Conservation (phyloP, 2,888 invertebrate species). For the Euplexia lucipara region DNA sequence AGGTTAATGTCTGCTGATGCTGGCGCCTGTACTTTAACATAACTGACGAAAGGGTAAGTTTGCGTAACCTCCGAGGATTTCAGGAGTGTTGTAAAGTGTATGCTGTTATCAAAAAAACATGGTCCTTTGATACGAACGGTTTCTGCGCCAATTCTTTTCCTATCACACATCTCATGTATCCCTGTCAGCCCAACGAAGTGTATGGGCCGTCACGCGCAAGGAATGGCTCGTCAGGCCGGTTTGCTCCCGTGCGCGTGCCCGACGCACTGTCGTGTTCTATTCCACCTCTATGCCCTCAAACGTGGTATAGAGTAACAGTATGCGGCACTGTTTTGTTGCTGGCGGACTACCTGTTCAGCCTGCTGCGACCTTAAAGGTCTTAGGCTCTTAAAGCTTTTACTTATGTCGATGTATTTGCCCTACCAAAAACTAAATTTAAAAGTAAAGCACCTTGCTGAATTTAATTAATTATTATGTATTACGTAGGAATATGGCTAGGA, state of each 20-base stretch:
- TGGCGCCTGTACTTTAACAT: too few relatives aligned
- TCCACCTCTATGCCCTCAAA: slow-evolving; percentile 23
- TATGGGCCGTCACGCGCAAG: slow-evolving; percentile 76
- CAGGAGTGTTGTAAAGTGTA: too few relatives aligned
- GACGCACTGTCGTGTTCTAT: slow-evolving; percentile 43
- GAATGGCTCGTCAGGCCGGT: slow-evolving; percentile 70
- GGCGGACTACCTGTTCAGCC: neutral
- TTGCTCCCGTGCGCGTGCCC: slow-evolving; percentile 72
- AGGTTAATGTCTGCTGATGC: too few relatives aligned
- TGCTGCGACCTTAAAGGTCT: too few relatives aligned
- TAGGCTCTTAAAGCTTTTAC: too few relatives aligned
- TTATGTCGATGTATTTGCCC: too few relatives aligned
- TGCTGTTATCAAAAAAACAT: neutral
- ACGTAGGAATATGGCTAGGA: too few relatives aligned
- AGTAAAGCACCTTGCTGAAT: too few relatives aligned
- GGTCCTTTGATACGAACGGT: neutral
- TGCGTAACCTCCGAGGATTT: neutral
- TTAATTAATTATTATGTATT: too few relatives aligned
- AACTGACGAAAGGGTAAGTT: too few relatives aligned
- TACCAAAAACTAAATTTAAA: too few relatives aligned
- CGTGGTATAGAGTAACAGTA: neutral
- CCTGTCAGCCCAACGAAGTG: slow-evolving; percentile 72
- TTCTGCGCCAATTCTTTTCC: slow-evolving; percentile 8
- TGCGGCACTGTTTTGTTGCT: slow-evolving; percentile 16
- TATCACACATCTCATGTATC: slow-evolving; percentile 59